phyloP scores from a whole-genome alignment of 2,113 vertebrate species.

The Caloenas nicobarica region DNA sequence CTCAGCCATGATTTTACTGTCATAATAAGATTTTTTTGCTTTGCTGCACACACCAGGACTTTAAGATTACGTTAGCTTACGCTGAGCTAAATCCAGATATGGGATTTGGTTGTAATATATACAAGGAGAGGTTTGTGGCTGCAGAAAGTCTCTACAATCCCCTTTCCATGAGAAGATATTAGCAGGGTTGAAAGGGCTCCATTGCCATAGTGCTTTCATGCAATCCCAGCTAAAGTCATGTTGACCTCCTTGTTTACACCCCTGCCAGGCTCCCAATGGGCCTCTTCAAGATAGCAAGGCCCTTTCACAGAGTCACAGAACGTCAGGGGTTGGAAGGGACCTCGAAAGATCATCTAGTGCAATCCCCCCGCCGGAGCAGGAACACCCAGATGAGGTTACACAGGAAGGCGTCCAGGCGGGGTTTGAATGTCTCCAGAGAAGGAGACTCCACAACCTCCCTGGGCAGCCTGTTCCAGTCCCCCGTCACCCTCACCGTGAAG shows the following conservation, averaged over 20 bases:
- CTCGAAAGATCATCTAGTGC: no score
- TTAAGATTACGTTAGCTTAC: conserved; percentile 44
- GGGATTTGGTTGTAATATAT: conserved; percentile 40
- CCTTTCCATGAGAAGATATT: not conserved
- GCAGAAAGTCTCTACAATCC: not conserved
- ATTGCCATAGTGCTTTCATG: not conserved
- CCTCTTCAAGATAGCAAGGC: not conserved
- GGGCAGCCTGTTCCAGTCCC: no score
- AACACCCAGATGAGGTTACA: no score
- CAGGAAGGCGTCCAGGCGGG: no score
- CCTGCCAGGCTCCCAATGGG: not conserved
- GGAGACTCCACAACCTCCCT: no score
- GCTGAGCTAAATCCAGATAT: conserved; percentile 28
- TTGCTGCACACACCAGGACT: conserved; percentile 32
- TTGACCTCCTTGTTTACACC: not conserved
- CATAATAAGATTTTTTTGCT: conserved; percentile 45
- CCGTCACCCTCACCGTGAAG: no score
- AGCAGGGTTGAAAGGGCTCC: not conserved
- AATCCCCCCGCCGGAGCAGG: no score
- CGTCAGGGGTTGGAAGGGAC: no score
- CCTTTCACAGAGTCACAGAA: not conserved
- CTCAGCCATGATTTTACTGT: conserved; percentile 8
- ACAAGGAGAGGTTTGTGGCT: conserved; percentile 33
- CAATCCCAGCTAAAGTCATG: not conserved
- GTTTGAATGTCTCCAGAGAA: no score